Evolutionary conservation across 2,797 vertebrate species (phyloP).

Genomic region (Argyrosomus regius): DNA sequence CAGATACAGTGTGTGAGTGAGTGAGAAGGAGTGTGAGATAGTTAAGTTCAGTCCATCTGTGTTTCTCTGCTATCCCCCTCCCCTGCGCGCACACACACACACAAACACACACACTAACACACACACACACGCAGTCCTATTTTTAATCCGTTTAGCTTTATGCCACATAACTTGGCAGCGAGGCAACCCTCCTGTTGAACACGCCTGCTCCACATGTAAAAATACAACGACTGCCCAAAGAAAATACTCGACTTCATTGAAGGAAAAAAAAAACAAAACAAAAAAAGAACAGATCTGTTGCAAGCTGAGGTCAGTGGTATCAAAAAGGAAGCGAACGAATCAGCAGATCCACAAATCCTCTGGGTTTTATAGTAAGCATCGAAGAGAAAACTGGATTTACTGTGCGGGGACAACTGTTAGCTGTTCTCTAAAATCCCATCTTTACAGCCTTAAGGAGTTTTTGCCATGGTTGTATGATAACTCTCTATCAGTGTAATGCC

Average conservation of each 20-base stretch:
- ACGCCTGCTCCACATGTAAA: slow-evolving; percentile 84
- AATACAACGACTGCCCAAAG: slow-evolving; percentile 84
- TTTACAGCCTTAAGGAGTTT: slow-evolving; percentile 14
- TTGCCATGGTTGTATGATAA: slow-evolving; percentile 7
- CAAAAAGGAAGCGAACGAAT: slow-evolving; percentile 59
- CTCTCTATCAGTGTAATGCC: slow-evolving; percentile 12
- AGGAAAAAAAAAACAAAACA: slow-evolving; percentile 39
- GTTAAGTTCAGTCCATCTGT: slow-evolving; percentile 62
- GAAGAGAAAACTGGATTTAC: slow-evolving; percentile 40
- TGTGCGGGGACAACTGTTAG: slow-evolving; percentile 17
- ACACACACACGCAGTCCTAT: slow-evolving; percentile 65
- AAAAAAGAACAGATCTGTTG: slow-evolving; percentile 61
- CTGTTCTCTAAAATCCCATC: slow-evolving; percentile 32
- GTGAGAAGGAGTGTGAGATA: slow-evolving; percentile 20
- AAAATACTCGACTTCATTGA: slow-evolving; percentile 82
- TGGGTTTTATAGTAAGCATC: slow-evolving; percentile 34
- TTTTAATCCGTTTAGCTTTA: slow-evolving; percentile 86
- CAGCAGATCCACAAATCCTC: slow-evolving; percentile 45
- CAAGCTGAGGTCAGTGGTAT: slow-evolving; percentile 68
- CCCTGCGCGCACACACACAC: slow-evolving; percentile 14
- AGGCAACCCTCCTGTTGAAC: slow-evolving; percentile 77
- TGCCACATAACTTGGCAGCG: slow-evolving; percentile 85
- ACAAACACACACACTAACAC: slow-evolving; percentile 1
- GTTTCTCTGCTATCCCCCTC: slow-evolving; percentile 45
- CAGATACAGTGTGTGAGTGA: slow-evolving; percentile 27